A percentile compares a stretch with the other conserved stretches of the same genome.
Evolutionary conservation across 23 tunicate species (phyloP).

Genomic region (Halocynthia aurantium): DNA sequence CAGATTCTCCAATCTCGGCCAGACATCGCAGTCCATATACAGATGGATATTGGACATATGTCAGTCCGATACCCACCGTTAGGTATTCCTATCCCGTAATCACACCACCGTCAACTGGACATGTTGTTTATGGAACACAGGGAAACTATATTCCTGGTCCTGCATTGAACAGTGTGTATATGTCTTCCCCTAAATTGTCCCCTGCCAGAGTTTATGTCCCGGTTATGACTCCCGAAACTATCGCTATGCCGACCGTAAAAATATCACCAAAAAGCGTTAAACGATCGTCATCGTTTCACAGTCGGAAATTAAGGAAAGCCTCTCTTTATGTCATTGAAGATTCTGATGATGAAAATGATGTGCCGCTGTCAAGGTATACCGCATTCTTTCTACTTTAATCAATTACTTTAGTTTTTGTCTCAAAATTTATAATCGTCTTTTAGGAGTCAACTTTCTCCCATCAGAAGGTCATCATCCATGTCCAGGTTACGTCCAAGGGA

Average conservation of each 20-base stretch:
- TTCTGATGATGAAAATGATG: slow-evolving; percentile 49
- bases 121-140: too few relatives aligned
- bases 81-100: neutral
- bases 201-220: slow-evolving; percentile 44
- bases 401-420: too few relatives aligned
- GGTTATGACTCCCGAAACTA: slow-evolving; percentile 4
- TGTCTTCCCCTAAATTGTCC: slow-evolving; percentile 11
- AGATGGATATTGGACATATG: slow-evolving; percentile 19
- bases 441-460: slow-evolving; percentile 43
- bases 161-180: slow-evolving; percentile 10
- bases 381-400: neutral
- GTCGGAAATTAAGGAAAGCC: slow-evolving; percentile 33
- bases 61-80: neutral
- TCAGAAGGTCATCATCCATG: slow-evolving; percentile 48
- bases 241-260: slow-evolving; percentile 28
- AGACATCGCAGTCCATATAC: too few relatives aligned
- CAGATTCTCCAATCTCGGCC: too few relatives aligned
- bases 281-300: slow-evolving; percentile 17
- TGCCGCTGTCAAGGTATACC: slow-evolving; percentile 40
- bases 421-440: neutral
- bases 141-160: slow-evolving; percentile 23
- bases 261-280: slow-evolving; percentile 37
- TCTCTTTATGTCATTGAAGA: slow-evolving; percentile 25
- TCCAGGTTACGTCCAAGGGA: slow-evolving; percentile 20
- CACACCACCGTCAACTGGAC: neutral